Evolutionary conservation across 2,888 invertebrate species (phyloP).

Genomic region (Tipula vernalis): DNA sequence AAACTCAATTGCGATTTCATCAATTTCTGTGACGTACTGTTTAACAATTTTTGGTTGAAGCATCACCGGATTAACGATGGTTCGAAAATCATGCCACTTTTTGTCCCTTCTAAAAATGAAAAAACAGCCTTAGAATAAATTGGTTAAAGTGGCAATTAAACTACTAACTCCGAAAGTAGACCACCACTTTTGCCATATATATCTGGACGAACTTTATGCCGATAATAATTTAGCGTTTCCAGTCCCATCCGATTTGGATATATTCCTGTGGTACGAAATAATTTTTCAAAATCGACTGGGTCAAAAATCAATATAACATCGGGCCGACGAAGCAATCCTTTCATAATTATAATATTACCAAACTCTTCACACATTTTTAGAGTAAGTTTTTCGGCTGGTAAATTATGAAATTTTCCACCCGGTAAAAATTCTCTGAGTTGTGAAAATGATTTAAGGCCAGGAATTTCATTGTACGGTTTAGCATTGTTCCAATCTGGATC

Average conservation of each 20-base stretch:
- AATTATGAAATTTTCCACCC: conserved; percentile 21
- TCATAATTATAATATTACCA: conserved; percentile 13
- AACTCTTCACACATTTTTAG: conserved; percentile 10
- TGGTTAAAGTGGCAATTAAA: not conserved
- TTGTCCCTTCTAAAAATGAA: conserved; percentile 27
- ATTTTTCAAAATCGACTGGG: conserved; percentile 13
- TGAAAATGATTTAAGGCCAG: conserved; percentile 17
- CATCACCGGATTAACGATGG: conserved; percentile 49
- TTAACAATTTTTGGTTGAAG: conserved; percentile 44
- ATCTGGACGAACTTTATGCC: conserved; percentile 9
- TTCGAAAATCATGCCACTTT: conserved; percentile 51
- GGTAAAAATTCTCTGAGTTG: conserved; percentile 22
- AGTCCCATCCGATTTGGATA: conserved; percentile 10
- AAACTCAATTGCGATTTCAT: conserved; percentile 34
- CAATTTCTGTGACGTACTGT: conserved; percentile 37
- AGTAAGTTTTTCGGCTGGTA: not conserved
- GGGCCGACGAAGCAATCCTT: conserved; percentile 11
- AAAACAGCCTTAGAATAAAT: not conserved
- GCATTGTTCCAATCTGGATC: conserved; percentile 25
- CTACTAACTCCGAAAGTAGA: conserved; percentile 21
- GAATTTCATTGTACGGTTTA: conserved; percentile 23
- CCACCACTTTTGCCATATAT: conserved; percentile 22
- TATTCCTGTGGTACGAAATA: conserved; percentile 15
- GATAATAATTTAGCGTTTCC: conserved; percentile 12
- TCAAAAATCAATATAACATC: conserved; percentile 14